Conservation (phyloP, 1,140 invertebrate genomes). For the Brachionus asplanchnoidis region DNA sequence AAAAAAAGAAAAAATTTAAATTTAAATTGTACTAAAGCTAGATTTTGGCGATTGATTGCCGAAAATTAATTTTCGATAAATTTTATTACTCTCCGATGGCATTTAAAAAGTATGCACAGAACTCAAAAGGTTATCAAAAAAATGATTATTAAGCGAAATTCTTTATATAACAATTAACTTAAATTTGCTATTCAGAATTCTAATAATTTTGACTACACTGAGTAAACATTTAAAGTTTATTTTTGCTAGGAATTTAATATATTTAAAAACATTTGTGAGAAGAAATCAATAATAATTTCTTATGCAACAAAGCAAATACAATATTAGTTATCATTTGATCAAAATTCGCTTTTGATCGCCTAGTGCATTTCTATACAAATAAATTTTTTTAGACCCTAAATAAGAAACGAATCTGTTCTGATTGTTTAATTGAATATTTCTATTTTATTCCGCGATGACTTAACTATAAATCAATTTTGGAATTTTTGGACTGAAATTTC, state of each 20-base stretch:
- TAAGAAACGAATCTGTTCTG: background rate
- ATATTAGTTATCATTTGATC: background rate
- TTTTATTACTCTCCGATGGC: background rate
- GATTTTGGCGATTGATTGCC: background rate
- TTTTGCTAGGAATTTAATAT: background rate
- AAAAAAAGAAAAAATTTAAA: background rate
- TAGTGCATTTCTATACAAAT: background rate
- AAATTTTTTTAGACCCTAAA: background rate
- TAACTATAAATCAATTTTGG: background rate
- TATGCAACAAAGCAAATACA: background rate
- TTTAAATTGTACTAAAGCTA: background rate
- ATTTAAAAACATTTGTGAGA: background rate
- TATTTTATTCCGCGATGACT: background rate
- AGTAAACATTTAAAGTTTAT: background rate
- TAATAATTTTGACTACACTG: background rate
- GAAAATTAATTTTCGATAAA: background rate
- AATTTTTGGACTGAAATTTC: background rate
- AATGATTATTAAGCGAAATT: background rate
- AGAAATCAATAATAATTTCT: background rate
- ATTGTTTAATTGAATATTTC: background rate
- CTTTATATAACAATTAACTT: background rate
- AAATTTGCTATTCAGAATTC: background rate
- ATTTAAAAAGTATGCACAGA: background rate
- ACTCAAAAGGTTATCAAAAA: background rate
- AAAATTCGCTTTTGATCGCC: background rate